Base-by-base conservation (phyloP, 2,888 invertebrate species). In the Prenolepis imparis region DNA sequence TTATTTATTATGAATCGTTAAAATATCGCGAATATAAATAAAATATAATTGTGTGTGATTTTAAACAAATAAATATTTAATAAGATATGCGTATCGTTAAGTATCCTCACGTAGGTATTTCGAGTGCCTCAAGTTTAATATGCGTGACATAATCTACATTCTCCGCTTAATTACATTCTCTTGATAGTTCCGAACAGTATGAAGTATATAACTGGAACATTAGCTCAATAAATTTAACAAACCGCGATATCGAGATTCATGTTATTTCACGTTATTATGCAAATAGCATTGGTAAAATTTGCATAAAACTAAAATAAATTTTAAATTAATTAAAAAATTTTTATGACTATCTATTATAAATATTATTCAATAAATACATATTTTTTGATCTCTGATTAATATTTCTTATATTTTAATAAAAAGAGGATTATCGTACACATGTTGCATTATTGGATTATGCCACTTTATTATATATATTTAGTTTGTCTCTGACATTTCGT, bases 121-220 rank as follows among this genome's bases (percentile, higher is more conserved):
- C 87, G 85, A 89, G 87, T 88, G 84, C 77, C 90, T 81, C 57
- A 74, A 80, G 87, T 89, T 91, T 91, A 91, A 91, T 92, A 89
- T 87, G 86, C 86, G 82, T 83, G 74, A 89, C 91, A 90, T 91
- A 90, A 92, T 91, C 91, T 85, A 90, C 88, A 92, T 92, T 91
- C 92, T 89, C 87, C 83, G 87, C 88, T 91, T 92, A 92, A 92
- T 92, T 92, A 91, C 92, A 92, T 92, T 92, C 91, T 86, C 91
- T 89, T 90, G 88, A 91, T 90, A 91, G 89, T 91, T 89, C 72
- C 84, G 77, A 88, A 89, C 84, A 72, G 83, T 87, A 84, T 61
- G 84, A 72, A 86, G 82, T 83, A n/a, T n/a, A 32, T 32, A 73
- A 84, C 72, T 74, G 75, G 78, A 57, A 57, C 67, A 83, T 78